Percentiles rank a stretch among this genome's conserved stretches.
These are phyloP conservation scores for Tyria jacobaeae DNA, from an alignment of 2,888 invertebrate species.

Conservation along the genomic window DNA sequence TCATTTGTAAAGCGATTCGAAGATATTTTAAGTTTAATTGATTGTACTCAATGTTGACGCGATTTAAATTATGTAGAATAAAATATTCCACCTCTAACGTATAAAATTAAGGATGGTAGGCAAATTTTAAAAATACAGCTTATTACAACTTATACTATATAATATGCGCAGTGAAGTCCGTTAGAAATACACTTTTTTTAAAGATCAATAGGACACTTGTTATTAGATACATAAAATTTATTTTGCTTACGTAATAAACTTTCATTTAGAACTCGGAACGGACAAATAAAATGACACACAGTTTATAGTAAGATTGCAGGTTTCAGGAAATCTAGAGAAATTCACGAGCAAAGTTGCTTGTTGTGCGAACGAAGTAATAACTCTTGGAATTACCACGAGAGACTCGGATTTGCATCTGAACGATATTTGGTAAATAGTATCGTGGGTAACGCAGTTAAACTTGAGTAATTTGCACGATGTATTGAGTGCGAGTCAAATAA, in stretches of 20 bases:
- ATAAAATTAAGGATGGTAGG: too few species aligned
- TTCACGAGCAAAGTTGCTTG: constrained; percentile 49
- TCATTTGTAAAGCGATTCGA: too few species aligned
- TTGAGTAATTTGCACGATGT: constrained; percentile 59
- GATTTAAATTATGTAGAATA: too few species aligned
- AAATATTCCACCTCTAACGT: too few species aligned
- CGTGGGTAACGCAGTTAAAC: constrained; percentile 57
- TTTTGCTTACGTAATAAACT: not conserved
- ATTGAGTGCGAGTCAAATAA: constrained; percentile 35
- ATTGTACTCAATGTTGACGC: too few species aligned
- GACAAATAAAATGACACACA: constrained; percentile 10
- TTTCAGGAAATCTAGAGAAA: constrained; percentile 29
- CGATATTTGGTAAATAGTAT: constrained; percentile 61
- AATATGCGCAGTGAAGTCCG: too few species aligned
- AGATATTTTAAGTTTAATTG: too few species aligned
- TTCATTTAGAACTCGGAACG: not conserved
- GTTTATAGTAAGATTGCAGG: constrained; percentile 29
- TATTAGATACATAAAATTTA: too few species aligned
- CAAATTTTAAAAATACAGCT: too few species aligned
- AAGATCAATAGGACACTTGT: too few species aligned
- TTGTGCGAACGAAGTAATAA: constrained; percentile 54
- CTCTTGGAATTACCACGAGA: constrained; percentile 49
- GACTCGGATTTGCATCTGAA: constrained; percentile 60
- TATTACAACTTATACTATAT: too few species aligned
- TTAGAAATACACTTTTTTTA: too few species aligned